phyloP scores from a whole-genome alignment of 1,140 invertebrate genomes.

The Hycleus cichorii region DNA sequence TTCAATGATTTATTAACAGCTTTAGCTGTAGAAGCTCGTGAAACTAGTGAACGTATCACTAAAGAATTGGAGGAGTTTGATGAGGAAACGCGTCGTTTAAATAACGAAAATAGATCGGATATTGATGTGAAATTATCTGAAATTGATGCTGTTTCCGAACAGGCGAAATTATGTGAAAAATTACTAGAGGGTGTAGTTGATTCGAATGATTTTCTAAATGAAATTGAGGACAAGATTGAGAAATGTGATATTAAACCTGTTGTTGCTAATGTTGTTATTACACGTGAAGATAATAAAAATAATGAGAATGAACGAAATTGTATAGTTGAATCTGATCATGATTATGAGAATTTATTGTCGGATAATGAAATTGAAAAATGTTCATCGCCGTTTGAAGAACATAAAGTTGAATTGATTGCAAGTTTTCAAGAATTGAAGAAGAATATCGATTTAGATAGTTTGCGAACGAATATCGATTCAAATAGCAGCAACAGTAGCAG shows the following conservation, averaged over 20 bases:
- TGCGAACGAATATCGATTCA: conserved; percentile 7
- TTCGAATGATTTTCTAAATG: conserved; percentile 22
- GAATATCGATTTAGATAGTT: conserved; percentile 13
- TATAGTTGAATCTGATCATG: conserved; percentile 32
- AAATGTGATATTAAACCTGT: conserved; percentile 29
- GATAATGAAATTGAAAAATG: conserved; percentile 21
- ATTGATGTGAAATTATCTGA: conserved; percentile 21
- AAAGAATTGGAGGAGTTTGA: conserved; percentile 45
- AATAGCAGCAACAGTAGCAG: not conserved
- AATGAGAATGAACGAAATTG: conserved; percentile 5
- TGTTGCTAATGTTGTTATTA: conserved; percentile 29
- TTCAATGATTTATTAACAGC: conserved; percentile 30
- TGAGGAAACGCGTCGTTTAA: conserved; percentile 31
- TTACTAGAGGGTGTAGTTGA: conserved; percentile 41
- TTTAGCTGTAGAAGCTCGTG: conserved; percentile 39
- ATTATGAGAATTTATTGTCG: conserved; percentile 37
- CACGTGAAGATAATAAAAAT: conserved; percentile 9
- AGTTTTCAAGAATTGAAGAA: conserved; percentile 34
- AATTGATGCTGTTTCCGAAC: conserved; percentile 42
- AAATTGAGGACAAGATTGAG: conserved; percentile 21
- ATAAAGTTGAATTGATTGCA: conserved; percentile 30
- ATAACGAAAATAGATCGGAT: not conserved
- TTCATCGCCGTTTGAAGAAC: conserved; percentile 32
- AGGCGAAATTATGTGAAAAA: conserved; percentile 43
- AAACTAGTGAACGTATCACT: conserved; percentile 49